Evolutionary conservation across 2,888 invertebrate species (phyloP), one percentile per base, ranked within the genome.

Genomic region (Netelia melanura): DNA sequence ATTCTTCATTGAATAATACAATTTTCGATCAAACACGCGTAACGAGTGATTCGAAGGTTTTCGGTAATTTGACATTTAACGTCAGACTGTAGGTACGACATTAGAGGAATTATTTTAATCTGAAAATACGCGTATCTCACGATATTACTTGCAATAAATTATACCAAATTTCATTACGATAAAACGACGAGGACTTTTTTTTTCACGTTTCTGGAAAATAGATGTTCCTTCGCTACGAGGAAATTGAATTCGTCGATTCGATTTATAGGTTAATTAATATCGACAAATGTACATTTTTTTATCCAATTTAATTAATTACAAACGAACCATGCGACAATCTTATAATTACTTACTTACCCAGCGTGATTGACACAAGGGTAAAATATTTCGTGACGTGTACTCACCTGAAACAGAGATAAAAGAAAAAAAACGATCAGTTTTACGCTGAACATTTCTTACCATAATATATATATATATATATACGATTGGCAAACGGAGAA

Each of bases 401-500:
- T 86, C 85, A 86, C 86, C 86, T 86, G 86, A 72, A 85, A 82
- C 61, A 75, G 10, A 82, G 5, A 52, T 65, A 74, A 10, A 65
- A 65, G 23, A 79, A 43, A 79, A 43, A 8, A n/a, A 78, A 64
- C 11, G 48, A 25, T 83, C 71, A 80, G 58, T 79, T 64, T 71
- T 11, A 64, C 21, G 14, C 64, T 25, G 25, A 17, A 68, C 25
- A 62, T 72, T 74, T 10, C 14, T 23, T 58, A 5, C 43, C 38
- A 9, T 8, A n/a, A 1, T 21, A 3, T 6, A 48, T 68, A 48
- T 21, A 3, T 6, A 48, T 68, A 48, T 17, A 52, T 76, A 9
- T 3, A 38, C 30, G 30, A 17, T 38, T 38, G 38, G 38, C 6
- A 6, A 38, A 38, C 38, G 38, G 38, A 8, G 8, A 38, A 38